Evolutionary conservation across 2,113 vertebrate species (phyloP).

Genomic region (Channa maculata): DNA sequence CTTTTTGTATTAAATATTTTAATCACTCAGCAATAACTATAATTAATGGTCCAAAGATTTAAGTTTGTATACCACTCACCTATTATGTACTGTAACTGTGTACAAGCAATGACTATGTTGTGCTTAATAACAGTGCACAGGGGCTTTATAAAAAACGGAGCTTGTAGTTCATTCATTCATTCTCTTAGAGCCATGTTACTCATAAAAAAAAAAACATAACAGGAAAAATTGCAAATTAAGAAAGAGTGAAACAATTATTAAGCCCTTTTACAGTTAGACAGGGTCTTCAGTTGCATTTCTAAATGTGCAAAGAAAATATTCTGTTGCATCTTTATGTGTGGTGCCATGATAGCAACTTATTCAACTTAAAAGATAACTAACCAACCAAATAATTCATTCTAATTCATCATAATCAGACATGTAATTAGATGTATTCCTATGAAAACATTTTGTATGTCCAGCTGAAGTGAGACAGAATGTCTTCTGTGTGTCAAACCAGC

Average conservation of each 20-base stretch:
- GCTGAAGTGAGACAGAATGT: conserved; percentile 26
- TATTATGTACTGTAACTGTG: conserved; percentile 4
- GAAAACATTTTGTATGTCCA: conserved; percentile 43
- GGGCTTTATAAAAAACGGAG: neutral
- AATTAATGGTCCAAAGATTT: neutral
- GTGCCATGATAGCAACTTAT: conserved; percentile 12
- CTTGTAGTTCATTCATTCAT: neutral
- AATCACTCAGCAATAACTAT: conserved; percentile 48
- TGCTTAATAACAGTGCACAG: conserved; percentile 47
- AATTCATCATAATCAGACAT: conserved; percentile 37
- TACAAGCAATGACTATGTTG: conserved; percentile 53
- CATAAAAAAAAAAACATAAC: conserved; percentile 45
- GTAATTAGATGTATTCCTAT: conserved; percentile 22
- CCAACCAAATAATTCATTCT: neutral
- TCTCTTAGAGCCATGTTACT: conserved; percentile 1
- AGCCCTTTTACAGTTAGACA: conserved; percentile 42
- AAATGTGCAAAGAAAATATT: conserved; percentile 42
- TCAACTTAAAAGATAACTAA: conserved; percentile 20
- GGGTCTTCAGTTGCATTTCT: conserved; percentile 40
- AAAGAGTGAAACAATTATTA: conserved; percentile 21
- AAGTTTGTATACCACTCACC: neutral
- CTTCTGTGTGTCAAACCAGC: conserved; percentile 35
- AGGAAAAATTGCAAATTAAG: conserved; percentile 9
- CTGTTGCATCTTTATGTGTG: neutral
- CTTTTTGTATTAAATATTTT: conserved; percentile 22